A percentile compares a stretch with the other conserved stretches of the same genome.
Evolutionary conservation across 2,888 invertebrate species (phyloP).

Genomic region (Barypeithes pellucidus): DNA sequence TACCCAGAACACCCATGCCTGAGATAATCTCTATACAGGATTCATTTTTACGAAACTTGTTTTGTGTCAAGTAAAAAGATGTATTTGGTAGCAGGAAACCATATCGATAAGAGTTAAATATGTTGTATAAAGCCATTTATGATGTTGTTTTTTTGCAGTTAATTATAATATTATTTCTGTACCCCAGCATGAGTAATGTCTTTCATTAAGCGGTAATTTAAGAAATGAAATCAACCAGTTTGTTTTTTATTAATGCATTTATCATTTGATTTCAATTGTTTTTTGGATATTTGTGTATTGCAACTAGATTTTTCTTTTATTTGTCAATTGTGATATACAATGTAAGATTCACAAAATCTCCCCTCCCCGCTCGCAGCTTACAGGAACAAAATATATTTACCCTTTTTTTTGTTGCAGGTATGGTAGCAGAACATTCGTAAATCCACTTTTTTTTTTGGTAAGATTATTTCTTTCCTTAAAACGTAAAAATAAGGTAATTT

Average conservation of each 20-base stretch:
- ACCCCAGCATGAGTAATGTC: constrained; percentile 3
- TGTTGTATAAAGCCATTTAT: constrained; percentile 43
- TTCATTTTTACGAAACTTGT: constrained; percentile 49
- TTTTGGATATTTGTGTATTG: too few relatives aligned
- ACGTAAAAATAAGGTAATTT: too few relatives aligned
- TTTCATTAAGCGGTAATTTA: constrained; percentile 13
- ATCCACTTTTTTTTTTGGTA: too few relatives aligned
- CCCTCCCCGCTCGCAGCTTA: too few relatives aligned
- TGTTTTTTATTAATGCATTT: constrained; percentile 1
- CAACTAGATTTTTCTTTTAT: too few relatives aligned
- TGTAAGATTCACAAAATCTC: too few relatives aligned
- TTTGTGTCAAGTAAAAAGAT: constrained; percentile 47
- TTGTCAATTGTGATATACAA: too few relatives aligned
- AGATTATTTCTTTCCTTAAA: too few relatives aligned
- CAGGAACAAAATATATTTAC: too few relatives aligned
- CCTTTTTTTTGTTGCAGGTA: neutral
- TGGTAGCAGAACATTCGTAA: neutral
- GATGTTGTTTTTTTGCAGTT: constrained; percentile 29
- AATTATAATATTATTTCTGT: constrained; percentile 37
- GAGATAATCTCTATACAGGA: constrained; percentile 46
- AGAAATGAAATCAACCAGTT: constrained; percentile 8
- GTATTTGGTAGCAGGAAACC: constrained; percentile 48
- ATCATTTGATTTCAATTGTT: neutral
- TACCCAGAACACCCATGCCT: constrained; percentile 47
- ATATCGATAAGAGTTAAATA: constrained; percentile 48